Percentiles rank a stretch among this genome's conserved stretches.
These are phyloP conservation scores for Nannobrachium achirus DNA, from an alignment of 2,113 vertebrate species.

Conservation along the genomic window DNA sequence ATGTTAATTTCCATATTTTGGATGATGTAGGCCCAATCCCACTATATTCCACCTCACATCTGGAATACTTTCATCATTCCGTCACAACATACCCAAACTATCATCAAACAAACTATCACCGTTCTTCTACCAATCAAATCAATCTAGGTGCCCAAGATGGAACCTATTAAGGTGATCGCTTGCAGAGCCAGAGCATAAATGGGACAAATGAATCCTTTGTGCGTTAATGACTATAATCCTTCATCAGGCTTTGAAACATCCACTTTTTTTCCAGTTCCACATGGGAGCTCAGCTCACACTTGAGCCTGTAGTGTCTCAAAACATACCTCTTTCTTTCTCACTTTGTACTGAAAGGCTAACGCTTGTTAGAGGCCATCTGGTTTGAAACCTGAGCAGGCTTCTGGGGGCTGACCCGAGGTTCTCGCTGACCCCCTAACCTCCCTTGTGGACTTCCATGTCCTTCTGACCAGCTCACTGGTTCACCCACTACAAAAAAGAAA, in stretches of 20 bases:
- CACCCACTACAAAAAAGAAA: not conserved
- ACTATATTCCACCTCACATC: not conserved
- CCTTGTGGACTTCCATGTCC: conserved; percentile 36
- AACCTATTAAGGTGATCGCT: conserved; percentile 2
- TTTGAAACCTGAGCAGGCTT: conserved; percentile 55
- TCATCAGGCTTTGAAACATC: conserved; percentile 5
- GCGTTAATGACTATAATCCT: conserved; percentile 39
- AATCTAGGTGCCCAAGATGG: not conserved
- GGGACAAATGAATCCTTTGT: conserved; percentile 21
- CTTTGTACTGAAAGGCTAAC: conserved; percentile 32
- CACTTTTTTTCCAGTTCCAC: not conserved
- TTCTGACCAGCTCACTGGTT: conserved; percentile 30
- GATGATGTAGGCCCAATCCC: not conserved
- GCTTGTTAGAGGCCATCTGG: conserved; percentile 57
- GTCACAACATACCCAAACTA: not conserved
- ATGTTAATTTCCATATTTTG: too few relatives aligned
- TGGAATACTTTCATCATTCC: not conserved
- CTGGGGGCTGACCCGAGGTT: conserved; percentile 25
- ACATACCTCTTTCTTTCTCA: conserved; percentile 16
- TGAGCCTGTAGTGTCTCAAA: conserved; percentile 44
- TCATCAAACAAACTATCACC: not conserved
- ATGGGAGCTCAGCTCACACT: conserved; percentile 30
- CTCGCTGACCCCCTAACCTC: conserved; percentile 45
- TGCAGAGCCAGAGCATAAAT: not conserved
- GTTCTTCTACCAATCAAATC: not conserved